Percentiles rank a stretch among this genome's conserved stretches.
Evolutionary conservation across 1,140 invertebrate genomes (phyloP).

Genomic region (Trichogramma pretiosum): DNA sequence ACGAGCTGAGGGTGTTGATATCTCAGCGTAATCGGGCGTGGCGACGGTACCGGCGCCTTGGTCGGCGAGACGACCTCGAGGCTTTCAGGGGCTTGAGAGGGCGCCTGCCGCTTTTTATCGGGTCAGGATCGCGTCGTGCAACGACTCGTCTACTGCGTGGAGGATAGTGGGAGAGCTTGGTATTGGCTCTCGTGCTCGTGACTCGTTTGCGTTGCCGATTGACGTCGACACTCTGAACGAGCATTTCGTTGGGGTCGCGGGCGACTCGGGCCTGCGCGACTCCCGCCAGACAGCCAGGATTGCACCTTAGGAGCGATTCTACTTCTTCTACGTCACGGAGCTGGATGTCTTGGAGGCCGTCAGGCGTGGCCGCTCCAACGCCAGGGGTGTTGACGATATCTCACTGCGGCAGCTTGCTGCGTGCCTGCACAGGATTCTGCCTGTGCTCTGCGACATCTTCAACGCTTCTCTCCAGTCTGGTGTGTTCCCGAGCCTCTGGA

Average conservation of each 20-base stretch:
- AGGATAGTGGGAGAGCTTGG: neutral
- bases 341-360: neutral
- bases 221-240: neutral
- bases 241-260: neutral
- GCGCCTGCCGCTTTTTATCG: neutral
- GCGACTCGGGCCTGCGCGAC: neutral
- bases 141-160: neutral
- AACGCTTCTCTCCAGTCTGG: too few relatives aligned
- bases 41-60: neutral
- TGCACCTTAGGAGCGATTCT: neutral
- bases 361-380: neutral
- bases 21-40: neutral
- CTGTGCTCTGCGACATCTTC: neutral
- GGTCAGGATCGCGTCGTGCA: neutral
- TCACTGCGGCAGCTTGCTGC: neutral
- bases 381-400: neutral
- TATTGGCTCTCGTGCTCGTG: neutral
- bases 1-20: neutral
- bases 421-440: neutral
- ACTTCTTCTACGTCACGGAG: neutral
- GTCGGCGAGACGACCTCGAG: neutral
- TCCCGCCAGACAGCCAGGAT: neutral
- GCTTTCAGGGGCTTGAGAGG: too few relatives aligned
- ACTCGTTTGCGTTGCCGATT: neutral
- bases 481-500: too few relatives aligned